phyloP scores from a whole-genome alignment of 2,888 invertebrate genomes.

The Ophioninae sp. region DNA sequence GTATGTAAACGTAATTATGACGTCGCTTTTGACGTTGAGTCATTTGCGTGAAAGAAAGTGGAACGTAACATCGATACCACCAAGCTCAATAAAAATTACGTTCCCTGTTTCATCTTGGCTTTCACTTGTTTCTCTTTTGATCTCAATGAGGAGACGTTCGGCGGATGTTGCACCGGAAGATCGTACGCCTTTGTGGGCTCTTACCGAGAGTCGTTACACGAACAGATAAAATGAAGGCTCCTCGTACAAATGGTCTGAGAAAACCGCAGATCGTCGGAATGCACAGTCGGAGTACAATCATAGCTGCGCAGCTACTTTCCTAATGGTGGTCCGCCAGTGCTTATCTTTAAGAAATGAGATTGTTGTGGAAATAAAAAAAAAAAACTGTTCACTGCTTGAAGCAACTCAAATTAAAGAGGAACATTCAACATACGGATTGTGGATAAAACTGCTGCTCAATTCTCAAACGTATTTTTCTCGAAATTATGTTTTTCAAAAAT shows the following conservation, averaged over 20 bases:
- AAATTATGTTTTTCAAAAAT: too few species aligned
- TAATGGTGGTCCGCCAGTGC: constrained; percentile 21
- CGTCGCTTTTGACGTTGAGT: neutral
- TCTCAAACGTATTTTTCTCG: too few species aligned
- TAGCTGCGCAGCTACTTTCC: neutral
- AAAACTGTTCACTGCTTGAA: too few species aligned
- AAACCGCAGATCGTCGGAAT: constrained; percentile 10
- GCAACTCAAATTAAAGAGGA: too few species aligned
- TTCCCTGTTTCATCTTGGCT: neutral
- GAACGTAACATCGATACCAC: constrained; percentile 3
- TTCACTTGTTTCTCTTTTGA: neutral
- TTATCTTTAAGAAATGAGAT: constrained; percentile 28
- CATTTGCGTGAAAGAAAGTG: neutral
- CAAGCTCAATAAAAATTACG: constrained; percentile 19
- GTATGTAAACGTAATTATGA: neutral
- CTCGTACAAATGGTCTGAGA: constrained; percentile 22
- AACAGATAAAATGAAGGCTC: neutral
- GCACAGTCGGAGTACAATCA: constrained; percentile 14
- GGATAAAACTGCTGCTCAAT: too few species aligned
- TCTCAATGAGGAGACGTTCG: constrained; percentile 1
- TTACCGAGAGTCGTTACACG: constrained; percentile 21
- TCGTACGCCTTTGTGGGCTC: constrained; percentile 28
- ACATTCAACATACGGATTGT: too few species aligned
- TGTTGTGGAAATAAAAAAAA: too few species aligned
- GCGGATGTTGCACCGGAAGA: neutral